Evolutionary conservation across 1,140 invertebrate genomes (phyloP).

Genomic region (Lepidurus couesii): DNA sequence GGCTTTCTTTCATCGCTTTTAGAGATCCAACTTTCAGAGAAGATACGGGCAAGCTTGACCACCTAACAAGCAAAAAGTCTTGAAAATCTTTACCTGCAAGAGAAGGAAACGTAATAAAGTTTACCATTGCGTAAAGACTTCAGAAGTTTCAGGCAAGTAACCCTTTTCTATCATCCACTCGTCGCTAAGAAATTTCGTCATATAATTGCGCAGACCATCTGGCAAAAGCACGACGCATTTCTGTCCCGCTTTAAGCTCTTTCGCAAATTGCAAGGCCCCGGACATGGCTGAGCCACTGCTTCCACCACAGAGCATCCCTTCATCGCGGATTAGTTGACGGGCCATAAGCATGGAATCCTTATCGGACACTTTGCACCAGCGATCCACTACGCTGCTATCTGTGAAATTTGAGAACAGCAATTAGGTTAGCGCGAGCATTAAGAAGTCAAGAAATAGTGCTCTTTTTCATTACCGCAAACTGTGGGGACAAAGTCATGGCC

Average conservation of each 20-base stretch:
- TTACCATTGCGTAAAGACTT: background rate
- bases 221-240: constrained; percentile 55
- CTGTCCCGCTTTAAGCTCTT: constrained; percentile 52
- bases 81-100: background rate
- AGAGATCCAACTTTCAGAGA: background rate
- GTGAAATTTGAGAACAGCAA: background rate
- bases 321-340: constrained; percentile 54
- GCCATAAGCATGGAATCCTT: constrained; percentile 54
- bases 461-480: constrained; percentile 48
- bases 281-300: constrained; percentile 12
- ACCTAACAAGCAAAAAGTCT: background rate
- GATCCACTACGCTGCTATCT: constrained; percentile 45
- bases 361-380: constrained; percentile 54
- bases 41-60: background rate
- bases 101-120: background rate
- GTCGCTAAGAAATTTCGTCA: constrained; percentile 59
- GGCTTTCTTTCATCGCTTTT: background rate
- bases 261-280: constrained; percentile 49
- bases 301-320: constrained; percentile 45
- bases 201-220: constrained; percentile 59
- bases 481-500: constrained; percentile 60
- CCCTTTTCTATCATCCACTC: constrained; percentile 55
- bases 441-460: background rate
- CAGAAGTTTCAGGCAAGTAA: constrained; percentile 39
- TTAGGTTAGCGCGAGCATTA: background rate